phyloP scores from a whole-genome alignment of 2,113 vertebrate genomes.

The Apteryx mantelli region DNA sequence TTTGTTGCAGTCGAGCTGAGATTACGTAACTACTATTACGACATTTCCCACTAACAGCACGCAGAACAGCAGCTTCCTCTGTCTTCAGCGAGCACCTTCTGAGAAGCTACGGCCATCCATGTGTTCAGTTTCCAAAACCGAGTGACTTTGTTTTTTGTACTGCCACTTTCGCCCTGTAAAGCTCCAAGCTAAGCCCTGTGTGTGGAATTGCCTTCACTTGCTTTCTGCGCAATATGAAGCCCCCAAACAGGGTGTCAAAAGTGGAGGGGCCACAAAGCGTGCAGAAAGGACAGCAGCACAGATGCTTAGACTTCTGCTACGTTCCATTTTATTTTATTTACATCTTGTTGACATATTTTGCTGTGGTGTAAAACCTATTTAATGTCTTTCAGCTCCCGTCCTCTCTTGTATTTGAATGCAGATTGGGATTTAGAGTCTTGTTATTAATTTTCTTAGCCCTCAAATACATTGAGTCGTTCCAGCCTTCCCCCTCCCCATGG shows the following conservation, averaged over 20 bases:
- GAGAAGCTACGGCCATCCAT: neutral
- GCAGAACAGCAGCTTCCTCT: neutral
- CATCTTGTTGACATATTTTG: neutral
- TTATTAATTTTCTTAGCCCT: neutral
- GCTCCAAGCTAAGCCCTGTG: neutral
- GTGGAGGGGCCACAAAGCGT: rapidly evolving
- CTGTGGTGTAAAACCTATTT: neutral
- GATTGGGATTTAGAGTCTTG: neutral
- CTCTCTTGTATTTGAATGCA: neutral
- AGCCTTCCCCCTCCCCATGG: neutral
- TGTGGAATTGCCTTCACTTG: neutral
- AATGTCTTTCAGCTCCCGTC: neutral
- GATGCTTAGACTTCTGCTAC: neutral
- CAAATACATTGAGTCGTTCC: neutral
- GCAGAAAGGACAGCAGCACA: neutral
- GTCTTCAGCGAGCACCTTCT: neutral
- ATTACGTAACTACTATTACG: constrained; percentile 93
- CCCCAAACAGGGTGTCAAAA: neutral
- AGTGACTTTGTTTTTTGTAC: neutral
- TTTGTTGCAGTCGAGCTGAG: constrained; percentile 86
- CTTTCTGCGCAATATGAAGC: neutral
- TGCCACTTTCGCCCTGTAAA: neutral
- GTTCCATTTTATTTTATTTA: neutral
- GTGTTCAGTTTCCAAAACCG: neutral
- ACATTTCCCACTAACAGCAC: constrained; percentile 84